Conservation (phyloP, 2,797 vertebrate genomes). For the Macropodus opercularis region DNA sequence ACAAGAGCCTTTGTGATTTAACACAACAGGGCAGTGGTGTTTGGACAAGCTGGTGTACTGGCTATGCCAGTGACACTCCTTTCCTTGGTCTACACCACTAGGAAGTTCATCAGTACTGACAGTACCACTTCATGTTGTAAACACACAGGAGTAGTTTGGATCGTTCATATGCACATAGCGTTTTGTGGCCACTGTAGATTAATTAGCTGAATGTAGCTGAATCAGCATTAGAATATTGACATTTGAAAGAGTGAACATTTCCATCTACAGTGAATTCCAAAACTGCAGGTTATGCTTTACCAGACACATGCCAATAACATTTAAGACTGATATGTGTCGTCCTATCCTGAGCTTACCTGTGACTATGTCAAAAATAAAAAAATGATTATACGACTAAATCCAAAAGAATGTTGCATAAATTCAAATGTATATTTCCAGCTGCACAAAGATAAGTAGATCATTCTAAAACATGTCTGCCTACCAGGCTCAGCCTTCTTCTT, state of each 20-base stretch:
- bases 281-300: background rate
- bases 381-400: background rate
- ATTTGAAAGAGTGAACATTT: no score
- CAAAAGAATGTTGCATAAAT: background rate
- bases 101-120: constrained; percentile 50
- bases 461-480: constrained; percentile 68
- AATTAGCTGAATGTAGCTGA: no score
- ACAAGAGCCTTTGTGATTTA: constrained; percentile 78
- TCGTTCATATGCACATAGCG: no score
- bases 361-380: background rate
- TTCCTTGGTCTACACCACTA: constrained; percentile 38
- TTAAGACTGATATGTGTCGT: background rate
- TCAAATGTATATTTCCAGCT: background rate
- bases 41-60: constrained; percentile 67
- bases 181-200: no score
- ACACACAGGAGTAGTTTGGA: no score
- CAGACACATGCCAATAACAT: background rate
- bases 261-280: no score
- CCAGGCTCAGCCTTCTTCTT: constrained; percentile 89
- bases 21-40: constrained; percentile 76
- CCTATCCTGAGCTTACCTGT: background rate
- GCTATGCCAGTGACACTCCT: constrained; percentile 52
- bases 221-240: background rate
- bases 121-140: constrained; percentile 40
- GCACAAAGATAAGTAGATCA: background rate